Evolutionary conservation across 2,113 vertebrate genomes (phyloP).

Genomic region (Progne subis): DNA sequence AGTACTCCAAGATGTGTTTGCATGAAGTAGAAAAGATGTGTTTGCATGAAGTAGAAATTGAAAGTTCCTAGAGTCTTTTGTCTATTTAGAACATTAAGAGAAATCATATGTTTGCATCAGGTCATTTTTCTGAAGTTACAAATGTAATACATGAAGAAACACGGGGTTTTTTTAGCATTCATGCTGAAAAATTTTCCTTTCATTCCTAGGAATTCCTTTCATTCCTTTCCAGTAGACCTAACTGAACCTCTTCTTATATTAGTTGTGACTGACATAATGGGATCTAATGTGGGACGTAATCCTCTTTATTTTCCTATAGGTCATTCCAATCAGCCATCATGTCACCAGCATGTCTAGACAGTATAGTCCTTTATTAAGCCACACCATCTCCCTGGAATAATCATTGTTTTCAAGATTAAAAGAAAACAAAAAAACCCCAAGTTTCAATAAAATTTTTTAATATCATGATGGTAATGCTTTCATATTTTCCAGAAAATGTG

Average conservation of each 20-base stretch:
- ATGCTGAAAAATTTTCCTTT: background rate
- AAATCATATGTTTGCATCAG: background rate
- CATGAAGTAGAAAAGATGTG: background rate
- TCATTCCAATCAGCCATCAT: background rate
- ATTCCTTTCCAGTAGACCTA: background rate
- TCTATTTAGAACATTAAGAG: background rate
- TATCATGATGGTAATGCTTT: background rate
- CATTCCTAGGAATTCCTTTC: background rate
- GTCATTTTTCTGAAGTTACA: background rate
- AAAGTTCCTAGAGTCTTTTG: background rate
- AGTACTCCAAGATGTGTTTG: background rate
- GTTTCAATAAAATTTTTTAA: background rate
- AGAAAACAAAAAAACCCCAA: background rate
- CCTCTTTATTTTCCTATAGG: background rate
- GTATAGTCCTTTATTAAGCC: background rate
- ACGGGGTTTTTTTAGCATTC: background rate
- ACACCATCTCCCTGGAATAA: background rate
- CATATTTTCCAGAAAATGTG: background rate
- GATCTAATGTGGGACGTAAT: background rate
- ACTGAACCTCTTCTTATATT: background rate
- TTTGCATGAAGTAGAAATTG: background rate
- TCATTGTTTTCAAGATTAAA: background rate
- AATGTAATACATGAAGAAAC: background rate
- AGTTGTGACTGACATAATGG: background rate
- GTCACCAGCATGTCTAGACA: background rate